Evolutionary conservation across 1,140 invertebrate species (phyloP).

Genomic region (Formica exsecta): DNA sequence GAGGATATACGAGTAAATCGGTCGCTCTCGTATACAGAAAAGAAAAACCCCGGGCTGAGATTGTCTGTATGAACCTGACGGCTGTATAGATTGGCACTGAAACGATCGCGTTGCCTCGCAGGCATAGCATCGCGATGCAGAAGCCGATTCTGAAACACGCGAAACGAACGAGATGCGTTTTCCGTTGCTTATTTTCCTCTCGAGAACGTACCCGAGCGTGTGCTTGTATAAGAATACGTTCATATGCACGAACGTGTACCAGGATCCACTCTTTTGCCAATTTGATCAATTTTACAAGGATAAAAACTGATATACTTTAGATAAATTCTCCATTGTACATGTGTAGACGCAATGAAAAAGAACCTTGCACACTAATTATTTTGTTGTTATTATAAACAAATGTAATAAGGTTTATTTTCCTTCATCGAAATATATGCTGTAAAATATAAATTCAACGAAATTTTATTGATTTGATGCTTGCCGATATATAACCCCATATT

Average conservation of each 20-base stretch:
- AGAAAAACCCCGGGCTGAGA: slow-evolving; percentile 39
- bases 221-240: slow-evolving; percentile 14
- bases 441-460: background rate
- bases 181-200: slow-evolving; percentile 47
- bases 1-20: slow-evolving; percentile 51
- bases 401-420: background rate
- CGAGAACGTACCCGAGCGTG: slow-evolving; percentile 27
- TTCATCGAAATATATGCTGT: background rate
- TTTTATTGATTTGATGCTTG: background rate
- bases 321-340: background rate
- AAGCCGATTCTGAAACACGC: slow-evolving; percentile 20
- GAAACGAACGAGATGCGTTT: slow-evolving; percentile 45
- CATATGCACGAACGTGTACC: background rate
- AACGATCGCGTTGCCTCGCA: slow-evolving; percentile 12
- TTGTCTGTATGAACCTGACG: slow-evolving; percentile 46
- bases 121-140: slow-evolving; percentile 2
- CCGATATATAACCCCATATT: no score
- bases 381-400: background rate
- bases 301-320: background rate
- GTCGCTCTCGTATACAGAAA: slow-evolving; percentile 34
- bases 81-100: slow-evolving; percentile 42
- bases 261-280: background rate
- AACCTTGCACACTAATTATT: background rate
- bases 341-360: background rate
- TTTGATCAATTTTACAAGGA: background rate